Evolutionary conservation across 2,888 invertebrate genomes (phyloP).

Genomic region (Parnassius apollo): DNA sequence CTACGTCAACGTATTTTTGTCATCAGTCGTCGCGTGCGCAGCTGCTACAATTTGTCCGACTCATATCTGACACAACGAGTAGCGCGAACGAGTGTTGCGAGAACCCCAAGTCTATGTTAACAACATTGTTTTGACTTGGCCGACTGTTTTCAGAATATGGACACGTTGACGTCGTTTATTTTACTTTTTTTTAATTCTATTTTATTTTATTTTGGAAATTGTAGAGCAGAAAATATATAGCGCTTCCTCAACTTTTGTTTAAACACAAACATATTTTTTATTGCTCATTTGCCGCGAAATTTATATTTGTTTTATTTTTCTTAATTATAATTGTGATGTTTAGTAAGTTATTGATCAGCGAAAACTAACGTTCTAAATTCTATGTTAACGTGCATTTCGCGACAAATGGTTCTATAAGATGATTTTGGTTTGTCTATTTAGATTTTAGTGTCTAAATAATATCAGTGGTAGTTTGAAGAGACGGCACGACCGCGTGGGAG

Average conservation of each 20-base stretch:
- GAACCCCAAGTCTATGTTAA: slow-evolving; percentile 61
- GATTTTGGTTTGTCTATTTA: too few species aligned
- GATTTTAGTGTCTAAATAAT: too few species aligned
- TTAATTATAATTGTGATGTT: neutral
- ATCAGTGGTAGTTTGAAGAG: too few species aligned
- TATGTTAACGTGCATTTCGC: too few species aligned
- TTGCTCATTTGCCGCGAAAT: neutral
- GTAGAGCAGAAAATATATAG: neutral
- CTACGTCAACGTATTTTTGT: slow-evolving; percentile 62
- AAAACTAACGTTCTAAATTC: too few species aligned
- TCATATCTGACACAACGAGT: slow-evolving; percentile 44
- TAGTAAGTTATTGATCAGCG: too few species aligned
- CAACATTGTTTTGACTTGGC: slow-evolving; percentile 75
- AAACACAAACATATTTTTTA: neutral
- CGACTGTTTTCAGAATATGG: slow-evolving; percentile 60
- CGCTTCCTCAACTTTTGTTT: slow-evolving; percentile 3
- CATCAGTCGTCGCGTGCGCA: slow-evolving; percentile 53
- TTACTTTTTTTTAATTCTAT: slow-evolving; percentile 24
- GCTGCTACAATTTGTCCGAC: slow-evolving; percentile 64
- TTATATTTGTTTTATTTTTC: neutral
- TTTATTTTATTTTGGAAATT: slow-evolving; percentile 15
- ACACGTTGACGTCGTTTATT: slow-evolving; percentile 27
- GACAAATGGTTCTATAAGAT: too few species aligned
- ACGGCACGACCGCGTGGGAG: too few species aligned
- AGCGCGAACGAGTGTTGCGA: slow-evolving; percentile 48